Percentiles rank a stretch among this genome's conserved stretches.
phyloP scores from a whole-genome alignment of 2,888 invertebrate species.

The Hemicrepidius hirtus region DNA sequence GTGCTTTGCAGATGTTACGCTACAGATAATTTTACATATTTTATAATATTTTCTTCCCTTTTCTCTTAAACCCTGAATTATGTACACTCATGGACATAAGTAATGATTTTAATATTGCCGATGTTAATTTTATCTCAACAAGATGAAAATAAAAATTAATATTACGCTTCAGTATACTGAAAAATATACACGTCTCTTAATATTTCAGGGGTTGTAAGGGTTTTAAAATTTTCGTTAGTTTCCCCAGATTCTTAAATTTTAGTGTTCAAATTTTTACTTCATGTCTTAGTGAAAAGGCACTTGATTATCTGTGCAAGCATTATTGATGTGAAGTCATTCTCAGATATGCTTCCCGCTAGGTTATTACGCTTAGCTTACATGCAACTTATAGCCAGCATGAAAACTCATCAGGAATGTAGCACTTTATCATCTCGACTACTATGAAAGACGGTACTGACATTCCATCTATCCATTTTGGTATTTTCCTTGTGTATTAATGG shows the following conservation, averaged over 20 bases:
- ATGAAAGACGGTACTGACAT: slow-evolving; percentile 16
- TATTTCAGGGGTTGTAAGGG: no score
- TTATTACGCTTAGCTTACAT: slow-evolving; percentile 22
- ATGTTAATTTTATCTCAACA: no score
- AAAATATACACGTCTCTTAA: no score
- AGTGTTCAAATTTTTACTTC: no score
- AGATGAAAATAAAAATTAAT: no score
- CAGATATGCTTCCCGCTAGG: slow-evolving; percentile 11
- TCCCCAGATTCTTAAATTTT: no score
- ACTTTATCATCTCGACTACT: slow-evolving; percentile 14
- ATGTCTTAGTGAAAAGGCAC: no score
- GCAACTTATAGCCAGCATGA: slow-evolving; percentile 12
- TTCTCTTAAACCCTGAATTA: no score
- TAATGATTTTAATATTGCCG: no score
- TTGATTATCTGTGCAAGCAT: neutral
- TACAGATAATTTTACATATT: neutral
- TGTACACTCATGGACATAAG: no score
- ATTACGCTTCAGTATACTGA: no score
- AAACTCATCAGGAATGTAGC: slow-evolving; percentile 19
- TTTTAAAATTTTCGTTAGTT: no score
- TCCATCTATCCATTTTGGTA: slow-evolving; percentile 2
- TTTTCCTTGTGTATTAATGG: slow-evolving; percentile 18
- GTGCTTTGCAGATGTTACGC: neutral
- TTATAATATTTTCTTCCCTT: neutral
- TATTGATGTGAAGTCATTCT: slow-evolving; percentile 18